Base-by-base conservation (phyloP, 2,113 vertebrate genomes). In the Gallinago media region DNA sequence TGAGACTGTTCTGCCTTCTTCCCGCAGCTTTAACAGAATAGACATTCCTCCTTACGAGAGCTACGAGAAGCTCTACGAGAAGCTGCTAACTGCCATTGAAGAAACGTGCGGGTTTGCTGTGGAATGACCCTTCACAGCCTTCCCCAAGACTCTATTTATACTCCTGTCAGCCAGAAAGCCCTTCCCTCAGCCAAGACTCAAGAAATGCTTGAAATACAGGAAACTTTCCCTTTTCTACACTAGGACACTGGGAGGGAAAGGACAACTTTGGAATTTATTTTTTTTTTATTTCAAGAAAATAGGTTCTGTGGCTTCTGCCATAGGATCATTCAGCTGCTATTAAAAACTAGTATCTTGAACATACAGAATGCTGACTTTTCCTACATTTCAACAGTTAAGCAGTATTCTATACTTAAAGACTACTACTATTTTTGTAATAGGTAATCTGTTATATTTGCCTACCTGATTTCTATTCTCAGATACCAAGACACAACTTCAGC, bases 51-150 rank as follows among this genome's bases (percentile, higher is more conserved):
- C 99, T 5, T 99, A 99, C 18, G 99, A 99, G 97, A 98, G 97
- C 96, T 99, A 99, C 31, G 99, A 99, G 93, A 99, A 99, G 98
- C 98, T 99, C 23, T 99, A 99, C 80, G 99, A 99, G 98, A 99
- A 99, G 98, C 98, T 99, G 98, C 99, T 99, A 97, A 99, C 99
- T 21, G 99, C 99, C 98, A 99, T 99, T 61, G 99, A 99, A 97
- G 99, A 99, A 97, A 99, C 99, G 11, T 99, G 99, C 83, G 99
- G 99, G 92, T 99, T 99, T 77, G 99, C 99, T 89, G 99, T 99
- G 96, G 99, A 99, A 98, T 99, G 99, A 99, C 85, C 85, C 87
- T 78, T 85, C 86, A 17, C 96, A 89, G 95, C 61, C 96, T 94
- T 61, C 50, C 95, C 92, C 72, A 59, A 83, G 94, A 92, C 97